phyloP scores from a whole-genome alignment of 2,113 vertebrate species.

The Bos indicus region DNA sequence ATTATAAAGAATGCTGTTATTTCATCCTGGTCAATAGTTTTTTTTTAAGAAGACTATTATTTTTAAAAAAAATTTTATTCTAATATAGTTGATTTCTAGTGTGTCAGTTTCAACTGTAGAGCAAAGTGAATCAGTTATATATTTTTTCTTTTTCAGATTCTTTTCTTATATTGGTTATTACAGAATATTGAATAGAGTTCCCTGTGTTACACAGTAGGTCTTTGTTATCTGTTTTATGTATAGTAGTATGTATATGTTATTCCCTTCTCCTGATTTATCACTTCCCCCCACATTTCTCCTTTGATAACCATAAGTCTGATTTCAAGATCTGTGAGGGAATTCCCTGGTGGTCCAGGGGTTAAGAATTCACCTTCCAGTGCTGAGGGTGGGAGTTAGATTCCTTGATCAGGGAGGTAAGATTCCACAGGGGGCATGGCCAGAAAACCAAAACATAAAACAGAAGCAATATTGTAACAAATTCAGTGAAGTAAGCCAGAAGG shows the following conservation, averaged over 20 bases:
- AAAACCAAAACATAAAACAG: neutral
- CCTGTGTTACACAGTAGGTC: neutral
- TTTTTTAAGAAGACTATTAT: neutral
- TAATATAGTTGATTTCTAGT: neutral
- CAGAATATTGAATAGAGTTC: neutral
- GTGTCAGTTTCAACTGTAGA: neutral
- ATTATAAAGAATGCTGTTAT: neutral
- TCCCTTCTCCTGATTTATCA: neutral
- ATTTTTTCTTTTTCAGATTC: neutral
- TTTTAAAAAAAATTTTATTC: neutral
- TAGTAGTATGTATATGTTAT: neutral
- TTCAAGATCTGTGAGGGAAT: neutral
- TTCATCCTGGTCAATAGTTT: neutral
- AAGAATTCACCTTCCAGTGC: neutral
- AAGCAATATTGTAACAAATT: neutral
- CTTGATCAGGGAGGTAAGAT: neutral
- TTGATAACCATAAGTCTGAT: neutral
- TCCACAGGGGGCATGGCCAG: rapidly evolving
- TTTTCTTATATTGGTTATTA: neutral
- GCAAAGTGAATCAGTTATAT: neutral
- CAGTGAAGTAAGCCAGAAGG: neutral
- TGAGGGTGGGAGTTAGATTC: neutral
- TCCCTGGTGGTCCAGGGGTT: neutral
- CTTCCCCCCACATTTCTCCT: neutral
- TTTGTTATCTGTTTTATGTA: neutral